These are phyloP conservation scores for Melanargia galathea DNA, from an alignment of 2,888 invertebrate species.

Conservation along the genomic window DNA sequence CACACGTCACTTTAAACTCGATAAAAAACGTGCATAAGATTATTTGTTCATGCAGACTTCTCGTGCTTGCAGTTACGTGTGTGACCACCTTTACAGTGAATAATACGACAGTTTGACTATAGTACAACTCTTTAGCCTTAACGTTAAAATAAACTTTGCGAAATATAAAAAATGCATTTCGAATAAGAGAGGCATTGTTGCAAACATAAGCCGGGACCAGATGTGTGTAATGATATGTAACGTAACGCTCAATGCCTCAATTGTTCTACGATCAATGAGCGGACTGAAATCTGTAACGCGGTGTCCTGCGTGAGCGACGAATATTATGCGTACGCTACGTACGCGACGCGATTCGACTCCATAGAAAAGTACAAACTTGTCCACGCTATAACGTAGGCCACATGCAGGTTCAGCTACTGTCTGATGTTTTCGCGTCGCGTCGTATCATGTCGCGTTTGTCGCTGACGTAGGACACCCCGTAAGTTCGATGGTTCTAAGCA, in stretches of 20 bases:
- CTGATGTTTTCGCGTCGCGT: too few relatives aligned
- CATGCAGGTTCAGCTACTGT: too few relatives aligned
- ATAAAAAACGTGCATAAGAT: neutral
- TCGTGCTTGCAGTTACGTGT: neutral
- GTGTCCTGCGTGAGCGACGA: too few relatives aligned
- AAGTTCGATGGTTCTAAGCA: too few relatives aligned
- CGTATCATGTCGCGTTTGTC: too few relatives aligned
- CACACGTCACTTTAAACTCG: neutral
- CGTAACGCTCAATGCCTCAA: neutral
- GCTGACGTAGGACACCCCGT: too few relatives aligned
- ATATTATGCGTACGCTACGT: too few relatives aligned
- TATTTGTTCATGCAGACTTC: neutral
- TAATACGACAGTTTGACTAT: slow-evolving; percentile 53
- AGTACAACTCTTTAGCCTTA: slow-evolving; percentile 78
- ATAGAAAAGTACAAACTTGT: too few relatives aligned
- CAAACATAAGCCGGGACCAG: slow-evolving; percentile 4
- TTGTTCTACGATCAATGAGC: too few relatives aligned
- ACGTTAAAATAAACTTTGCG: neutral
- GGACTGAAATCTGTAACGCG: too few relatives aligned
- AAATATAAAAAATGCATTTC: neutral
- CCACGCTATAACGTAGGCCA: too few relatives aligned
- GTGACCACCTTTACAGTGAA: slow-evolving; percentile 19
- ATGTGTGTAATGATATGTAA: neutral
- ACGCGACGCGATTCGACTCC: too few relatives aligned
- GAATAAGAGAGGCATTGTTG: slow-evolving; percentile 4